These are phyloP conservation scores for Rutilus rutilus DNA, from an alignment of 2,113 vertebrate species.

Conservation along the genomic window DNA sequence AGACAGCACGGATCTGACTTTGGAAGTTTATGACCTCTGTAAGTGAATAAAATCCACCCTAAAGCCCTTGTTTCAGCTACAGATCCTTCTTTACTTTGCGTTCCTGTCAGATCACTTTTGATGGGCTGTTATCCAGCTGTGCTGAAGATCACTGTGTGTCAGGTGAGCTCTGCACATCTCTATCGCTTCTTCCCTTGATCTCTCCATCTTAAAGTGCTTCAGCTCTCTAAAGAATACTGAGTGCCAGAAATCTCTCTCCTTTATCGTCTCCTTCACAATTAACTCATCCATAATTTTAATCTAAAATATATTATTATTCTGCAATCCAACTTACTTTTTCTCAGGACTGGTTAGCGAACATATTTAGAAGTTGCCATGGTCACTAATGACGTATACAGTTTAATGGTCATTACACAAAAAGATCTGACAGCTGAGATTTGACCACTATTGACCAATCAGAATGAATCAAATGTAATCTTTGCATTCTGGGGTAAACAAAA, in stretches of 20 bases:
- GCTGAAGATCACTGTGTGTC: constrained; percentile 32
- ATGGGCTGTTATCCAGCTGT: neutral
- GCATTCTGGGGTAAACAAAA: neutral
- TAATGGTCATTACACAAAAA: neutral
- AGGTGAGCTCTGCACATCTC: constrained; percentile 3
- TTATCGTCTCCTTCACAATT: neutral
- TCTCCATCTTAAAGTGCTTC: constrained; percentile 13
- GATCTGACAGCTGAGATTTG: neutral
- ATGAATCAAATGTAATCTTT: neutral
- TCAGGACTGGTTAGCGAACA: neutral
- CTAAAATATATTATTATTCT: neutral
- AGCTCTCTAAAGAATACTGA: neutral
- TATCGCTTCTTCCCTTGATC: neutral
- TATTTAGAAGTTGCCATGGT: neutral
- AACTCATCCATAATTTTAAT: neutral
- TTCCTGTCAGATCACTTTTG: neutral
- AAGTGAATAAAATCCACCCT: neutral
- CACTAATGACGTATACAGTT: neutral
- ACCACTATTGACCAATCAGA: neutral
- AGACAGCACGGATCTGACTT: neutral
- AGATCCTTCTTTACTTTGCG: neutral
- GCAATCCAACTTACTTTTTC: neutral
- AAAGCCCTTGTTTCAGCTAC: neutral
- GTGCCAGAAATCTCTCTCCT: neutral
- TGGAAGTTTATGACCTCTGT: neutral